phyloP scores from a whole-genome alignment of 2,113 vertebrate genomes.

The Pedetes capensis region DNA sequence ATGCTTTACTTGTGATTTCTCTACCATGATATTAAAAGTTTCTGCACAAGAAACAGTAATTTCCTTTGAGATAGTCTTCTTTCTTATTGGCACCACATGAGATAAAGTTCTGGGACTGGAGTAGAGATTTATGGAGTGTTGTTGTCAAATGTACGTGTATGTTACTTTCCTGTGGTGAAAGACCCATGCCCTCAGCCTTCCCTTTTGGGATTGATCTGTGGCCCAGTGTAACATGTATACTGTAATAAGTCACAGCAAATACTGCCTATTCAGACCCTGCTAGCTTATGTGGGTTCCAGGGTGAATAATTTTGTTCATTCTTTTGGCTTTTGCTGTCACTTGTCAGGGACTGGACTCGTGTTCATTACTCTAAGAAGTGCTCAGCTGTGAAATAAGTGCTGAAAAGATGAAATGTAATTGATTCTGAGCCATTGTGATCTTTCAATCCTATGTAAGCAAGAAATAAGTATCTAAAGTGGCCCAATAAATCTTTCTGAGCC shows the following conservation, averaged over 20 bases:
- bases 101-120: slow-evolving; percentile 24
- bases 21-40: not conserved
- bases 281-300: not conserved
- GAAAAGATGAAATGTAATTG: slow-evolving; percentile 60
- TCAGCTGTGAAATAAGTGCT: slow-evolving; percentile 59
- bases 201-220: not conserved
- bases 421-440: slow-evolving; percentile 20
- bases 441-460: slow-evolving; percentile 36
- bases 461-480: slow-evolving; percentile 36
- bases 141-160: not conserved
- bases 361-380: slow-evolving; percentile 61
- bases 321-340: slow-evolving; percentile 37
- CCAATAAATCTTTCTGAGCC: slow-evolving; percentile 45
- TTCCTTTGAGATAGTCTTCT: slow-evolving; percentile 43
- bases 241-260: slow-evolving; percentile 7
- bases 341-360: slow-evolving; percentile 13
- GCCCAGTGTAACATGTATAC: not conserved
- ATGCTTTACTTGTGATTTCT: slow-evolving; percentile 7
- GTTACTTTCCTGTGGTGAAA: slow-evolving; percentile 53
- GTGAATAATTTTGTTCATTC: slow-evolving; percentile 33
- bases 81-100: slow-evolving; percentile 50
- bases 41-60: not conserved
- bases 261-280: not conserved
- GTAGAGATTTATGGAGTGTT: slow-evolving; percentile 55
- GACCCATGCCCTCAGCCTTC: slow-evolving; percentile 24